Percentiles rank a stretch among this genome's conserved stretches.
Evolutionary conservation across 2,888 invertebrate genomes (phyloP).

Genomic region (Coecobrya sp.): DNA sequence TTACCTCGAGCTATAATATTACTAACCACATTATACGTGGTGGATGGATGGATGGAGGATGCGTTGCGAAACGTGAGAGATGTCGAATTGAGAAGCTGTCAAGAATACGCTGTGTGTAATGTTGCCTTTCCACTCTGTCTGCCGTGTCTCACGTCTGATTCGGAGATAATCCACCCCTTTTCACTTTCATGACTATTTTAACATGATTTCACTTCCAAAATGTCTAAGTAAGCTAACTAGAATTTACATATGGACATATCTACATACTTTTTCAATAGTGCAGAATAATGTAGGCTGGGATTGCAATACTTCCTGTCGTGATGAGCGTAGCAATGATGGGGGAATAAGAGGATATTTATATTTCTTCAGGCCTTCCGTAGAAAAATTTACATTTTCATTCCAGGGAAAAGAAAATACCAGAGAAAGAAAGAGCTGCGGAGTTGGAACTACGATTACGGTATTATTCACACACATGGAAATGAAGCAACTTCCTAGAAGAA

Average conservation of each 20-base stretch:
- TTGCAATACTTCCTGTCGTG: background rate
- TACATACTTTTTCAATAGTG: background rate
- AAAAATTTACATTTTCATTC: constrained; percentile 32
- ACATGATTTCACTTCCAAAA: constrained; percentile 49
- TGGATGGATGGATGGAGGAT: background rate
- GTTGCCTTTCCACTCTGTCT: background rate
- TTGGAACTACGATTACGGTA: no score
- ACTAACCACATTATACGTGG: constrained; percentile 12
- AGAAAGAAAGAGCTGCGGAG: background rate
- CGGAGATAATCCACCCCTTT: constrained; percentile 13
- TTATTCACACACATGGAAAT: background rate
- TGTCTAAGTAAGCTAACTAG: constrained; percentile 18
- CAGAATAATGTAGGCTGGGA: no score
- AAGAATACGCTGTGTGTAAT: background rate
- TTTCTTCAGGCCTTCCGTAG: background rate
- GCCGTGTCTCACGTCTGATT: constrained; percentile 26
- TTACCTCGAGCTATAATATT: constrained; percentile 31
- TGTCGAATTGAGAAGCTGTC: constrained; percentile 50
- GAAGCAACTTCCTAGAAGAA: background rate
- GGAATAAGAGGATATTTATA: background rate
- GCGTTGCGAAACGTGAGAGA: constrained; percentile 28
- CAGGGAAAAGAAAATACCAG: constrained; percentile 88
- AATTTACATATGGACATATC: constrained; percentile 15
- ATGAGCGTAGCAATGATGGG: background rate
- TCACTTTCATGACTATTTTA: constrained; percentile 46